Percentiles rank a stretch among this genome's conserved stretches.
Conservation (phyloP, 2,888 invertebrate genomes). For the Mythimna albipuncta region DNA sequence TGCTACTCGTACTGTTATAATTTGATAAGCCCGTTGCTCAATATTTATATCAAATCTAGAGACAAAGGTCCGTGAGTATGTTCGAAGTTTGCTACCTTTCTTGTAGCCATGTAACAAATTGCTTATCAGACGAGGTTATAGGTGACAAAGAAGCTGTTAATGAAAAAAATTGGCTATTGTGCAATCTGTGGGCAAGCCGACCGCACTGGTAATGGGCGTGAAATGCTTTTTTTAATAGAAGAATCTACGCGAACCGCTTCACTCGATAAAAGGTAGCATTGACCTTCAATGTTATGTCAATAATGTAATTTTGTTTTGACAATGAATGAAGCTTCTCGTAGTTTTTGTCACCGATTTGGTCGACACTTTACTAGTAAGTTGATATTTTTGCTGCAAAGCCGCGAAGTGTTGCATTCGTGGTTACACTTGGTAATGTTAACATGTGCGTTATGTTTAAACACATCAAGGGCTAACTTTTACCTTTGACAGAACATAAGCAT, state of each 20-base stretch:
- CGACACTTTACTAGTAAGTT: neutral
- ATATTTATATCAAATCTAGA: conserved; percentile 87
- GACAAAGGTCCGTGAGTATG: conserved; percentile 85
- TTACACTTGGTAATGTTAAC: too few species aligned
- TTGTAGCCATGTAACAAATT: conserved; percentile 87
- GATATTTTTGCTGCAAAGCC: neutral
- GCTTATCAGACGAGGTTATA: conserved; percentile 87
- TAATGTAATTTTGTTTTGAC: conserved; percentile 28
- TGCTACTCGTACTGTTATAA: conserved; percentile 82
- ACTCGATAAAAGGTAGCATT: conserved; percentile 54
- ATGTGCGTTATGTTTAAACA: too few species aligned
- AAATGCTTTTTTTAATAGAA: conserved; percentile 74
- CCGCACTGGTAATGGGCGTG: conserved; percentile 78
- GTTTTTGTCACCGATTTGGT: conserved; percentile 15
- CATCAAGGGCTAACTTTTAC: too few species aligned
- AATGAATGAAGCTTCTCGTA: conserved; percentile 22
- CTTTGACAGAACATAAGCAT: too few species aligned
- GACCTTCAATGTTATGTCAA: conserved; percentile 58
- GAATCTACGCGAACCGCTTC: conserved; percentile 62
- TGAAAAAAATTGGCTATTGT: conserved; percentile 82
- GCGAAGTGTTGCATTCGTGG: neutral
- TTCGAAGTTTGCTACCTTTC: conserved; percentile 78
- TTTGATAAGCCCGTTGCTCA: conserved; percentile 85
- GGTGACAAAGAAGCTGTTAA: conserved; percentile 85
- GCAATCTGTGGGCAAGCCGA: conserved; percentile 74